Percentiles rank a stretch among this genome's conserved stretches.
phyloP scores from a whole-genome alignment of 1,140 invertebrate genomes.

The Drosophila parabipectinata region DNA sequence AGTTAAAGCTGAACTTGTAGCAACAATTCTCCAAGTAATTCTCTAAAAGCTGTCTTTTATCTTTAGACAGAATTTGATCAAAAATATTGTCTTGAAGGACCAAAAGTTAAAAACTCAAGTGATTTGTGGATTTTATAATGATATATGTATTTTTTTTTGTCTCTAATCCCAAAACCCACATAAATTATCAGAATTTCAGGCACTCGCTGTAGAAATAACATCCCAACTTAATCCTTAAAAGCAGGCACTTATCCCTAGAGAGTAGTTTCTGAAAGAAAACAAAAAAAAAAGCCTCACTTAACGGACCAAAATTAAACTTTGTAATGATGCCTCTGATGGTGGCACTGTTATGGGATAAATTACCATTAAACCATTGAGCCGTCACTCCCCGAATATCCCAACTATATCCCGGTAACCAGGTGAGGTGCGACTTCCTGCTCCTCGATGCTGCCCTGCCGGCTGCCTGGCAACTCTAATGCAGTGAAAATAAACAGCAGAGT shows the following conservation, averaged over 20 bases:
- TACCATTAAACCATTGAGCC: constrained; percentile 15
- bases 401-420: constrained; percentile 7
- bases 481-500: constrained; percentile 41
- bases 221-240: too few relatives aligned
- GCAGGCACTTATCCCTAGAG: not conserved
- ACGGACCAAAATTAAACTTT: constrained; percentile 31
- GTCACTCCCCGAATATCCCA: constrained; percentile 11
- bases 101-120: too few relatives aligned
- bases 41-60: too few relatives aligned
- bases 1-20: too few relatives aligned
- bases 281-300: constrained; percentile 2
- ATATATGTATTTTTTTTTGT: too few relatives aligned
- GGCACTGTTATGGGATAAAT: constrained; percentile 5
- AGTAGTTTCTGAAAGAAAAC: not conserved
- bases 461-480: constrained; percentile 31
- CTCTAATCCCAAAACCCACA: too few relatives aligned
- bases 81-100: too few relatives aligned
- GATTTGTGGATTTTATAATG: too few relatives aligned
- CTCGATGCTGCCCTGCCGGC: not conserved
- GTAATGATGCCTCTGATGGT: constrained; percentile 1
- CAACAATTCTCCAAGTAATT: too few relatives aligned
- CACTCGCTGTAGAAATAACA: too few relatives aligned
- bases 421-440: constrained; percentile 24
- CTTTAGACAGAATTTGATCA: too few relatives aligned
- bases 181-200: too few relatives aligned